A percentile compares a stretch with the other conserved stretches of the same genome.
These are phyloP conservation scores for Drosophila multiciliata DNA, from an alignment of 2,888 invertebrate species.

Conservation along the genomic window DNA sequence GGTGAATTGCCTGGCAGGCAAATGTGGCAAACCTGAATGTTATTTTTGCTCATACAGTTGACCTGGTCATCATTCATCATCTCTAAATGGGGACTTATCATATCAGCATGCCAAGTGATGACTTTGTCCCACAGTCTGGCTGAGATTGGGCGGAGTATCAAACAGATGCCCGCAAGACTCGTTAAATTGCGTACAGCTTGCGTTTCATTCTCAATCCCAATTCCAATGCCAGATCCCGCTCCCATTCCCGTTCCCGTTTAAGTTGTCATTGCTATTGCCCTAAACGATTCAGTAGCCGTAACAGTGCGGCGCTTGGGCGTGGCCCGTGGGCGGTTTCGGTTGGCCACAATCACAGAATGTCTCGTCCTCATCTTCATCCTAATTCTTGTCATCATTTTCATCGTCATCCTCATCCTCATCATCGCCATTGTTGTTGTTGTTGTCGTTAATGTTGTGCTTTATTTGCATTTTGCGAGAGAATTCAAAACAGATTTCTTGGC, in stretches of 20 bases:
- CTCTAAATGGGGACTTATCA: background rate
- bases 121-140: background rate
- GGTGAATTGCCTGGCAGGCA: background rate
- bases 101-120: slow-evolving; percentile 2
- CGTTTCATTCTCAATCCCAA: background rate
- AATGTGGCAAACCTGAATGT: background rate
- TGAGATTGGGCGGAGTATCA: slow-evolving; percentile 20
- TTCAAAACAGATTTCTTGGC: slow-evolving; percentile 77
- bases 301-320: background rate
- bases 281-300: background rate
- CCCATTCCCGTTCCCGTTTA: background rate
- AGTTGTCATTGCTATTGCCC: background rate
- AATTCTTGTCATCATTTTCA: slow-evolving; percentile 9
- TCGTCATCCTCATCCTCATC: slow-evolving; percentile 10
- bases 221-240: background rate
- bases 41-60: slow-evolving; percentile 1
- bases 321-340: slow-evolving; percentile 26
- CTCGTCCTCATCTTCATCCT: slow-evolving; percentile 12
- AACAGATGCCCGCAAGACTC: slow-evolving; percentile 50
- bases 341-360: slow-evolving; percentile 36
- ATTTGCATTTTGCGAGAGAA: slow-evolving; percentile 61
- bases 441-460: slow-evolving; percentile 42
- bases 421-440: background rate
- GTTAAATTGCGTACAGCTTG: slow-evolving; percentile 64
- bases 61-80: slow-evolving; percentile 2